Percentiles rank a stretch among this genome's conserved stretches.
Conservation (phyloP, 2,113 vertebrate genomes). For the Turdus rufiventris region DNA sequence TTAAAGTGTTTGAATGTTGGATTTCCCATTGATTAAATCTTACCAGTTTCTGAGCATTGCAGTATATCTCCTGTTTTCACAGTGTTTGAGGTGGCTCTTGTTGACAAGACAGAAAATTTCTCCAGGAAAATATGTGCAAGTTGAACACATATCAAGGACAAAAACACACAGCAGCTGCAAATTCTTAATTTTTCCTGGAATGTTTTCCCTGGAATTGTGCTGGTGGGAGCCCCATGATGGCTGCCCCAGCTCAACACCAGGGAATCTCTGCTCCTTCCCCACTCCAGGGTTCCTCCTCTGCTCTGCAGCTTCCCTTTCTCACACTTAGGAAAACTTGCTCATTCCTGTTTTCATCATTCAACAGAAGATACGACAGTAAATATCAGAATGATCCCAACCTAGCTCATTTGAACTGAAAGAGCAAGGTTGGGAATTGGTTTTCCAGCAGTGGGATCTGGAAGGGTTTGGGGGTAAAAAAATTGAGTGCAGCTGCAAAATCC, state of each 20-base stretch:
- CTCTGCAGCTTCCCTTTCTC: not conserved
- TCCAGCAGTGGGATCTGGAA: not conserved
- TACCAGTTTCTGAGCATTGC: not conserved
- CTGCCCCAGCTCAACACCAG: not conserved
- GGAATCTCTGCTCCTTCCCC: not conserved
- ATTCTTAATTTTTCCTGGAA: not conserved
- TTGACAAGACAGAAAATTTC: not conserved
- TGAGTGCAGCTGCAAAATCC: accelerated
- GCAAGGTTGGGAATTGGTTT: not conserved
- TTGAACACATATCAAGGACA: not conserved
- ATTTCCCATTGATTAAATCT: slow-evolving; percentile 41
- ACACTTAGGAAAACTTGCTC: not conserved
- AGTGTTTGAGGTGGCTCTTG: not conserved
- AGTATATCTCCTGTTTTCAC: not conserved
- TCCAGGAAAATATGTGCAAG: not conserved
- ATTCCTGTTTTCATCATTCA: not conserved
- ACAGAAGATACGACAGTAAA: accelerated
- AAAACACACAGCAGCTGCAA: not conserved
- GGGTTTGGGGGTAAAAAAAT: not conserved
- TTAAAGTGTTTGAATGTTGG: slow-evolving; percentile 44
- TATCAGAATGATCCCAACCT: not conserved
- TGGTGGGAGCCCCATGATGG: accelerated
- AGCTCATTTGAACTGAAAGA: not conserved
- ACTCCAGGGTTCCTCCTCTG: not conserved
- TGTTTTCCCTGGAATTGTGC: not conserved